Percentiles rank a stretch among this genome's conserved stretches.
Conservation (phyloP, 2,888 invertebrate species). For the Drosophila sordidula region DNA sequence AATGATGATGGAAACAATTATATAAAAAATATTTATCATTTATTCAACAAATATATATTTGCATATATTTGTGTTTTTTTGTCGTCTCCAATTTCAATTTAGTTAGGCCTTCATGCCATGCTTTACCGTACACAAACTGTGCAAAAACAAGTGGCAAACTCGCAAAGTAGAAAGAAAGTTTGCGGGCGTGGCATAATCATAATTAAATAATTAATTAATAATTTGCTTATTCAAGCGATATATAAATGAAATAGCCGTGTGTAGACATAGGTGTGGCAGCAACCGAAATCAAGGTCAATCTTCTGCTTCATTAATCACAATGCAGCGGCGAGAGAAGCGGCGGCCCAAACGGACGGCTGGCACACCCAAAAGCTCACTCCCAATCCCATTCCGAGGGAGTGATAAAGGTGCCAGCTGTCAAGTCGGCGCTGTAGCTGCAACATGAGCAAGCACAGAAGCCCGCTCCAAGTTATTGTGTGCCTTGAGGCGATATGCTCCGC, state of each 20-base stretch:
- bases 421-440: slow-evolving; percentile 37
- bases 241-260: slow-evolving; percentile 29
- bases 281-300: slow-evolving; percentile 59
- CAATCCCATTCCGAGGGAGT: not conserved
- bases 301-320: slow-evolving; percentile 65
- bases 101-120: no score
- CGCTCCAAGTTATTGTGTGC: slow-evolving; percentile 46
- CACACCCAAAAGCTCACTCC: slow-evolving; percentile 18
- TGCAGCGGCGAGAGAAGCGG: slow-evolving; percentile 18
- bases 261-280: slow-evolving; percentile 41
- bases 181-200: slow-evolving; percentile 13
- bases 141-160: slow-evolving; percentile 13
- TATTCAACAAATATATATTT: no score
- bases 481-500: slow-evolving; percentile 34
- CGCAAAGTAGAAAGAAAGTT: slow-evolving; percentile 2
- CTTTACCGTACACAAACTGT: not conserved
- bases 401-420: slow-evolving; percentile 50
- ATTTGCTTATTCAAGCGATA: slow-evolving; percentile 28
- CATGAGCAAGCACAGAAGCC: slow-evolving; percentile 31
- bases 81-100: no score
- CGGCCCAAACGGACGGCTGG: slow-evolving; percentile 34
- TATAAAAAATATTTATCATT: no score
- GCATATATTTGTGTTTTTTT: no score
- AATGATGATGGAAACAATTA: no score
- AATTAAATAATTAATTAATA: slow-evolving; percentile 49